phyloP scores from a whole-genome alignment of 2,888 invertebrate species.

The Sinopyrophorus schimmeli region DNA sequence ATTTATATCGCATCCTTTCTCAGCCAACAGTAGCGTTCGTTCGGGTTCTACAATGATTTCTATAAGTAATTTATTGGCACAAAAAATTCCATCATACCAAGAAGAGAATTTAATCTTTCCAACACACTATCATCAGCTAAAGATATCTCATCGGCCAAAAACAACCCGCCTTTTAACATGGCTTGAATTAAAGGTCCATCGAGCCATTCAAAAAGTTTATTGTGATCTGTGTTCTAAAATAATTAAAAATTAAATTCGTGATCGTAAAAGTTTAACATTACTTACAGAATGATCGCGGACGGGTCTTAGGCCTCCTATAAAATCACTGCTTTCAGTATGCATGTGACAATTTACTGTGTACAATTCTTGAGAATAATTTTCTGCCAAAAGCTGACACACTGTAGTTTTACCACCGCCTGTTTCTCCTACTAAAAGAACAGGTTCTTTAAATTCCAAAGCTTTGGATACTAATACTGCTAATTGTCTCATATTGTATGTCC shows the following conservation, averaged over 20 bases:
- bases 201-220: conserved; percentile 91
- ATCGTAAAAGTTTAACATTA: conserved; percentile 8
- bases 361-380: conserved; percentile 67
- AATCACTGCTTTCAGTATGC: conserved; percentile 98
- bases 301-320: conserved; percentile 93
- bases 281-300: conserved; percentile 64
- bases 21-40: conserved; percentile 85
- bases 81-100: conserved; percentile 57
- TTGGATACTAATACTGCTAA: conserved; percentile 78
- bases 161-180: conserved; percentile 85
- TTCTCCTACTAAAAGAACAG: conserved; percentile 93
- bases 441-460: conserved; percentile 89
- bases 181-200: conserved; percentile 93
- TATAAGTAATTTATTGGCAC: conserved; percentile 7
- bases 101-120: conserved; percentile 93
- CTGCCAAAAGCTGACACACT: conserved; percentile 85
- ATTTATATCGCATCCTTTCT: conserved; percentile 75
- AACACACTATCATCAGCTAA: conserved; percentile 97
- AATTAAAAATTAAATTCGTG: conserved; percentile 10
- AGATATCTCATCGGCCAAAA: conserved; percentile 98
- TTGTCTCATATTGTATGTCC: conserved; percentile 90
- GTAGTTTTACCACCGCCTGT: conserved; percentile 99
- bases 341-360: conserved; percentile 95
- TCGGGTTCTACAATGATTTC: conserved; percentile 74
- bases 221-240: conserved; percentile 43